Evolutionary conservation across 2,113 vertebrate species (phyloP).

Genomic region (Pygoscelis antarcticus): DNA sequence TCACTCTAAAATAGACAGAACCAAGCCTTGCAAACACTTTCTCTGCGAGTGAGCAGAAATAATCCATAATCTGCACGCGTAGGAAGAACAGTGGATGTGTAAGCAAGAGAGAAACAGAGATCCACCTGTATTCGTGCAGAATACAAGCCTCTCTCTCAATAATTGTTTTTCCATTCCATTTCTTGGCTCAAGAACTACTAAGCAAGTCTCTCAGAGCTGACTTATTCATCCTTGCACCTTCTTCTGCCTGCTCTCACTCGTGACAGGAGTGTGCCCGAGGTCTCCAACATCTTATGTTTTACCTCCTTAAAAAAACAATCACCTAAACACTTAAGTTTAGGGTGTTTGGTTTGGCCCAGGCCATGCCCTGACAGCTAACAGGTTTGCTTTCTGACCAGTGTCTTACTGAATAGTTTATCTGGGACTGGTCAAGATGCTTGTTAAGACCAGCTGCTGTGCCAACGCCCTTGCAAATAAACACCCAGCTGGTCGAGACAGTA

Average conservation of each 20-base stretch:
- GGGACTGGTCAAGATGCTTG: neutral
- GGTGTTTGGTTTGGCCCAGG: neutral
- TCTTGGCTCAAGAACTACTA: neutral
- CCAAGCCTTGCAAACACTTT: neutral
- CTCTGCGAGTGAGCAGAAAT: neutral
- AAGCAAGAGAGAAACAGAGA: neutral
- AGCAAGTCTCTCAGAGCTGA: neutral
- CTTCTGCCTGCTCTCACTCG: neutral
- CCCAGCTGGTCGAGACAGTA: neutral
- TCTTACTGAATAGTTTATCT: neutral
- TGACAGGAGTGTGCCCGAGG: neutral
- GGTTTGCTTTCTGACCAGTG: neutral
- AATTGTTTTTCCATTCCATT: neutral
- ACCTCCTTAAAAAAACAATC: neutral
- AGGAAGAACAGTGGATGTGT: neutral
- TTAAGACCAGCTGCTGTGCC: neutral
- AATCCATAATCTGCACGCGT: neutral
- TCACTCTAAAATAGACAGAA: neutral
- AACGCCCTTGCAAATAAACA: neutral
- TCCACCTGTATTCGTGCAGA: neutral
- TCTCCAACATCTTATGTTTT: neutral
- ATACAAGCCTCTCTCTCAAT: neutral
- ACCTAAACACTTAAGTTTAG: neutral
- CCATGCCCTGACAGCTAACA: neutral
- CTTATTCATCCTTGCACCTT: neutral